phyloP scores from a whole-genome alignment of 2,113 vertebrate genomes.

The Zosterops hypoxanthus region DNA sequence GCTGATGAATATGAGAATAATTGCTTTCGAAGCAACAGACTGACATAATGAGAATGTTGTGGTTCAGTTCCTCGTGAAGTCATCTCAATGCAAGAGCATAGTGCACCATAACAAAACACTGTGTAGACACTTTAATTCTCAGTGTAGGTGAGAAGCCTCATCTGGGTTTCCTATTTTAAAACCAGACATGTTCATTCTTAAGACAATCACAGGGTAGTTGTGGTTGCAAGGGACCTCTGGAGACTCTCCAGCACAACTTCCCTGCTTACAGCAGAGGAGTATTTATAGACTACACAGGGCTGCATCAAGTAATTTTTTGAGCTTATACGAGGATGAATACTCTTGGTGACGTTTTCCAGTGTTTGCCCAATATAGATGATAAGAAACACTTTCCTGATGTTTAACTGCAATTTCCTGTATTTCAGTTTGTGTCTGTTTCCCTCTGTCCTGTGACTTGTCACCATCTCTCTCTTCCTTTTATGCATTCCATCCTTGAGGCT shows the following conservation, averaged over 20 bases:
- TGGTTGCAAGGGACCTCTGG: not conserved
- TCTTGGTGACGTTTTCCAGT: not conserved
- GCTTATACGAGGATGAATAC: not conserved
- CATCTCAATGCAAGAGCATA: not conserved
- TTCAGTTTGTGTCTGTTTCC: not conserved
- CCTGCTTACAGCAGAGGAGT: not conserved
- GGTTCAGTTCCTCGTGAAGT: not conserved
- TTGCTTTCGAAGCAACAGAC: not conserved
- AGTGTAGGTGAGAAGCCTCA: not conserved
- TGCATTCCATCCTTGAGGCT: accelerated
- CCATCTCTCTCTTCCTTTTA: not conserved
- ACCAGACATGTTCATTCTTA: not conserved
- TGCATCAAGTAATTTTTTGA: not conserved
- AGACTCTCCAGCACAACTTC: not conserved
- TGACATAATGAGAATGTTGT: not conserved
- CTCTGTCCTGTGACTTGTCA: not conserved
- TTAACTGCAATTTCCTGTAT: not conserved
- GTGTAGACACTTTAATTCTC: not conserved
- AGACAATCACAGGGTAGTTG: not conserved
- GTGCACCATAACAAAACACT: not conserved
- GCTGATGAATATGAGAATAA: not conserved
- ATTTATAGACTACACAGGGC: not conserved
- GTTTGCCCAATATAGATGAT: not conserved
- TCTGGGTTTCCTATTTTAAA: not conserved
- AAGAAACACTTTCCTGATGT: not conserved